phyloP scores from a whole-genome alignment of 2,888 invertebrate species.

The Papilio demoleus region DNA sequence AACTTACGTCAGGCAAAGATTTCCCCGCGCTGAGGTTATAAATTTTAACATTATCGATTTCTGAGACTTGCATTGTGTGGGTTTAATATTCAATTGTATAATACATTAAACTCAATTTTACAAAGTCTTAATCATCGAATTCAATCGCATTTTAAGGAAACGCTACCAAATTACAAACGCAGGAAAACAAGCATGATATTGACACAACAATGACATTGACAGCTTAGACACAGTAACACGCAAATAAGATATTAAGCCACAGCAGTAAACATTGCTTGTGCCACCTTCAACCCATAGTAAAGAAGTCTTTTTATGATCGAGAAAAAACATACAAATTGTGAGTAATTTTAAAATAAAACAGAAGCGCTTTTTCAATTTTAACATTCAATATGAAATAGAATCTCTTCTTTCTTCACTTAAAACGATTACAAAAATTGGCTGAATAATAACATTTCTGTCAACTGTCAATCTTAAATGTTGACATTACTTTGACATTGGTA shows the following conservation, averaged over 20 bases:
- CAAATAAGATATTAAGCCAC: too few relatives aligned
- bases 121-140: background rate
- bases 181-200: conserved; percentile 19
- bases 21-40: conserved; percentile 99
- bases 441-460: background rate
- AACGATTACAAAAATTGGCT: too few relatives aligned
- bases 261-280: background rate
- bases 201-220: conserved; percentile 4
- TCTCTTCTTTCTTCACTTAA: too few relatives aligned
- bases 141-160: conserved; percentile 2
- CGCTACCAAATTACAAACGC: background rate
- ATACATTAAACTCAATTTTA: background rate
- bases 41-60: conserved; percentile 98
- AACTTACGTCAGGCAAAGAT: conserved; percentile 96
- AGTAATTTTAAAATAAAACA: too few relatives aligned
- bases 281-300: too few relatives aligned
- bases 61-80: conserved; percentile 92
- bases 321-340: too few relatives aligned
- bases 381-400: too few relatives aligned
- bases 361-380: too few relatives aligned
- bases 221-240: background rate
- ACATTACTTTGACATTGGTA: background rate
- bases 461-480: background rate
- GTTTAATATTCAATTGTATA: background rate
- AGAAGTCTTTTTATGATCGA: too few relatives aligned